These are phyloP conservation scores for Carcharodon carcharias DNA, from an alignment of 2,797 vertebrate genomes.

Conservation along the genomic window DNA sequence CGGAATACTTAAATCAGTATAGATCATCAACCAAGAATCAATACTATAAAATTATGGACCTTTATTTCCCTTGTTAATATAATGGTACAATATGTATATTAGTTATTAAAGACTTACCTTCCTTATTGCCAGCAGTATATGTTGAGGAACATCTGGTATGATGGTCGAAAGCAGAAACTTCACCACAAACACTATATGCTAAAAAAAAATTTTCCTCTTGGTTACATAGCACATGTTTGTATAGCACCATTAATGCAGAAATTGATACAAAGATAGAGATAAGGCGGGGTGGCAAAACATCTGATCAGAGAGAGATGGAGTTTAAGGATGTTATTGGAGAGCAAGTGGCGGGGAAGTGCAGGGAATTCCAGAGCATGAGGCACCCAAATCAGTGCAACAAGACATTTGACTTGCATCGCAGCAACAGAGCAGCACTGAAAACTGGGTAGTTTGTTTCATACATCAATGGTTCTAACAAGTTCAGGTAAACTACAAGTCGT, in stretches of 20 bases:
- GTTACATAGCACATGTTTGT: background rate
- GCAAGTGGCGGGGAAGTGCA: background rate
- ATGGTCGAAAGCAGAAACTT: slow-evolving; percentile 30
- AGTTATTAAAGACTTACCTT: slow-evolving; percentile 4
- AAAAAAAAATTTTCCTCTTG: slow-evolving; percentile 12
- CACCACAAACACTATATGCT: slow-evolving; percentile 36
- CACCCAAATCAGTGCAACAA: background rate
- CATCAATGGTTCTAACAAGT: background rate
- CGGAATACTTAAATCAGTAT: background rate
- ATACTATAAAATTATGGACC: background rate
- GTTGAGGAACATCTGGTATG: slow-evolving; percentile 34
- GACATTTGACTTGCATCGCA: background rate
- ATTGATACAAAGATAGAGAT: background rate
- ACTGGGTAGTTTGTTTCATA: background rate
- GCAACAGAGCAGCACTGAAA: background rate
- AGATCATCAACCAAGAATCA: background rate
- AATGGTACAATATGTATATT: too few relatives aligned
- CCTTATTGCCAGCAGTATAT: slow-evolving; percentile 12
- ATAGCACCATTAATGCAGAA: background rate
- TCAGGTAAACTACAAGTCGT: background rate
- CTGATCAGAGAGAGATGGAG: background rate
- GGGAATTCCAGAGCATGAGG: background rate
- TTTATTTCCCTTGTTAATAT: background rate
- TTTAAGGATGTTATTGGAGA: background rate
- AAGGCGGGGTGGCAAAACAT: background rate